Evolutionary conservation across 2,113 vertebrate genomes (phyloP).

Genomic region (Polypterus bichir): DNA sequence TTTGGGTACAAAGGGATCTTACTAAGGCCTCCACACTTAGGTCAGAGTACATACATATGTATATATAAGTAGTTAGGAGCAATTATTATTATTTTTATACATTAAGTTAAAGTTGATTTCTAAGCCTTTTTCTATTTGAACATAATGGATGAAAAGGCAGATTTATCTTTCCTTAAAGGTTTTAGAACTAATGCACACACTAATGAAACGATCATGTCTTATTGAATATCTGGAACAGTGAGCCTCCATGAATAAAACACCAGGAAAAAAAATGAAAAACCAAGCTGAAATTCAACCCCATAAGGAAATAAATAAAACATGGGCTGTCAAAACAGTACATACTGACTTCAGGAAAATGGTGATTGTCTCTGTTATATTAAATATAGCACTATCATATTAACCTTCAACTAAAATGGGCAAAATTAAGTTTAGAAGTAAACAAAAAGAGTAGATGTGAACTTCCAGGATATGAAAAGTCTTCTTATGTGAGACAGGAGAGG

Average conservation of each 20-base stretch:
- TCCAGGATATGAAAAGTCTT: too few species aligned
- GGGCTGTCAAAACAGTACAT: slow-evolving; percentile 19
- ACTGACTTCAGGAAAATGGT: slow-evolving; percentile 26
- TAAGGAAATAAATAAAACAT: slow-evolving; percentile 10
- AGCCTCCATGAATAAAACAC: neutral
- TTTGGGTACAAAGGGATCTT: too few species aligned
- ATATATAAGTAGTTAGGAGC: too few species aligned
- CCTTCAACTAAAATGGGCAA: slow-evolving; percentile 21
- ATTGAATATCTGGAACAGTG: neutral
- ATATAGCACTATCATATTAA: slow-evolving; percentile 22
- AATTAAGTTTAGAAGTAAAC: slow-evolving; percentile 18
- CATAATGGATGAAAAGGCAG: too few species aligned
- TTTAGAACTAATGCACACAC: neutral
- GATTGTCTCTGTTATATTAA: slow-evolving; percentile 23
- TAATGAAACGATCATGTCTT: neutral
- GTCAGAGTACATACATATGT: too few species aligned
- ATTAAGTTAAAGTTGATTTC: too few species aligned
- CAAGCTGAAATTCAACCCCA: neutral
- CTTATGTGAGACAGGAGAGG: too few species aligned
- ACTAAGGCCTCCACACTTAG: too few species aligned
- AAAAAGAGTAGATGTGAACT: slow-evolving; percentile 17
- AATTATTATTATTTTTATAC: too few species aligned
- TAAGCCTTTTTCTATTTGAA: too few species aligned
- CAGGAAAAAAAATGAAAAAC: neutral
- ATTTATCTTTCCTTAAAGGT: too few species aligned